Evolutionary conservation across 2,888 invertebrate species (phyloP).

Genomic region (Brachycybe producta): DNA sequence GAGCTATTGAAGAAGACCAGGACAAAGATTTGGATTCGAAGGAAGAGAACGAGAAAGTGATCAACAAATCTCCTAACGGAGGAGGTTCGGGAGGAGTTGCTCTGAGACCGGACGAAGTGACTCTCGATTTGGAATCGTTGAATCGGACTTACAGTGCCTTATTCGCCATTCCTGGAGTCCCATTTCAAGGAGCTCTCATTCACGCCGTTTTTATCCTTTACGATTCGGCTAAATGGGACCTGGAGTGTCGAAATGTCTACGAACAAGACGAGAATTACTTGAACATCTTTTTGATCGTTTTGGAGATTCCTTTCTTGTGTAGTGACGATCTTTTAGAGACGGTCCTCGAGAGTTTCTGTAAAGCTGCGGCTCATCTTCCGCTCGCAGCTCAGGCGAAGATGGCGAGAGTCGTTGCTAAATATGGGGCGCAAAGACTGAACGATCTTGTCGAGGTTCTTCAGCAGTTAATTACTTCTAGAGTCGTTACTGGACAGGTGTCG

Average conservation of each 20-base stretch:
- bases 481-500: constrained; percentile 60
- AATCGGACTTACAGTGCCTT: constrained; percentile 51
- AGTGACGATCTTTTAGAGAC: constrained; percentile 65
- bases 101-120: constrained; percentile 24
- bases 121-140: constrained; percentile 41
- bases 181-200: constrained; percentile 53
- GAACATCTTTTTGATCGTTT: constrained; percentile 55
- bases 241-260: constrained; percentile 41
- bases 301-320: constrained; percentile 54
- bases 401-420: constrained; percentile 63
- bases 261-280: constrained; percentile 39
- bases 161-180: constrained; percentile 34
- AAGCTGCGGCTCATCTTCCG: constrained; percentile 59
- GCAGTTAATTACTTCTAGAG: constrained; percentile 72
- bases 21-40: constrained; percentile 74
- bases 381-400: constrained; percentile 62
- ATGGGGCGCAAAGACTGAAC: constrained; percentile 41
- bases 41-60: constrained; percentile 25
- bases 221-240: constrained; percentile 55
- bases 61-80: constrained; percentile 43
- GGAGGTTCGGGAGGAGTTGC: constrained; percentile 3
- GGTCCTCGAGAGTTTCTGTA: constrained; percentile 55
- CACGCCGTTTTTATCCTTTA: constrained; percentile 59
- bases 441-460: constrained; percentile 56
- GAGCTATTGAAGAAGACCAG: constrained; percentile 58